Evolutionary conservation across 2,888 invertebrate species (phyloP), one percentile per base, ranked within the genome.

Genomic region (Epistrophella euchroma): DNA sequence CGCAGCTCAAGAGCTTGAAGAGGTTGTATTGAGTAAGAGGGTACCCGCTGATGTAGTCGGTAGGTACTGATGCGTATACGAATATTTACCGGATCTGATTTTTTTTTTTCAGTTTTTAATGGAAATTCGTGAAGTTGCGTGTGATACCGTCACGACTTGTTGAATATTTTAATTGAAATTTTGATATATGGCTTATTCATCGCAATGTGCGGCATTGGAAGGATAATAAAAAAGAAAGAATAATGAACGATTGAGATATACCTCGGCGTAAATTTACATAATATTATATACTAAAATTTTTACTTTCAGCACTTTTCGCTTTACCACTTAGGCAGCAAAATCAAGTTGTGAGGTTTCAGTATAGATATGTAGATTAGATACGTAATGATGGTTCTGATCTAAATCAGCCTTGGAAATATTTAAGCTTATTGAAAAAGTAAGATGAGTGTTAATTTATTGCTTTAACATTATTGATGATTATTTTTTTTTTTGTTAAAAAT

Each of bases 131-230:
- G n/a, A n/a, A n/a, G n/a, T n/a, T n/a, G n/a, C 17, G n/a, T 1
- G 10, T 62, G 45, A 35, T 47, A 71, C 66, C 66, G n/a, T 75
- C 55, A 80, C 50, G 75, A 80, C 84, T 80, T 84, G 84, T 84
- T 84, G 84, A 84, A 80, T 75, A 84, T 84, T 80, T 84, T 72
- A 84, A 84, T 75, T 79, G 60, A 60, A 84, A 45, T 66, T 66
- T 58, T 52, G 17, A n/a, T n/a, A n/a, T 15, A 13, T 19, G 22
- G 22, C 52, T 66, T 56, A 60, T 22, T 72, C 11, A 43, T 43
- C 9, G n/a, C 4, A 11, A 9, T 5, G 28, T 28, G 7, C 4
- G 15, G 58, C 13, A 58, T 19, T 9, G 13, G 7, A 25, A 22
- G 10, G n/a, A 55, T 32, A 9, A 28, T 55, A 55, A 55, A 28